Conservation (phyloP, 2,113 vertebrate genomes). For the Zootoca vivipara region DNA sequence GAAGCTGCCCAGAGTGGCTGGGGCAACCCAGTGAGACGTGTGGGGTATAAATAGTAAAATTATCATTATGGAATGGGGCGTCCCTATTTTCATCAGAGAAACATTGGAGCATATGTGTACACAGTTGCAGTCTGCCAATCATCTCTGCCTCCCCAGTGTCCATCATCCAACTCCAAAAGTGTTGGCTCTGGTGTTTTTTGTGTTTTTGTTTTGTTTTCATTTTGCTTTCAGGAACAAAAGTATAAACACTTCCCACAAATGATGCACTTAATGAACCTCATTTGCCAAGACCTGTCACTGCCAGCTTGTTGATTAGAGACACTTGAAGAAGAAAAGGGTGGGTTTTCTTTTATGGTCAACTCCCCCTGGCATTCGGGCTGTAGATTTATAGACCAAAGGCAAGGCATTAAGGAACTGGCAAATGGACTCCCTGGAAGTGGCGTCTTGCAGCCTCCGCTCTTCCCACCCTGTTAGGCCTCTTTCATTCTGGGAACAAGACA, state of each 20-base stretch:
- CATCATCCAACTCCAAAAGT: too few relatives aligned
- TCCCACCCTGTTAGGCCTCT: background rate
- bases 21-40: too few relatives aligned
- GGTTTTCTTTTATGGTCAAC: background rate
- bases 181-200: background rate
- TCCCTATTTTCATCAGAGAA: too few relatives aligned
- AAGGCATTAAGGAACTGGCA: background rate
- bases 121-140: background rate
- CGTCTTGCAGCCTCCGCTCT: background rate
- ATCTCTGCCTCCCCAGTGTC: background rate
- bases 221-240: slow-evolving; percentile 2
- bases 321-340: background rate
- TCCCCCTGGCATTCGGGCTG: too few relatives aligned
- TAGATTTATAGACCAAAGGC: background rate
- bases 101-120: too few relatives aligned
- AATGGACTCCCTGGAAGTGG: background rate
- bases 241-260: slow-evolving; percentile 18
- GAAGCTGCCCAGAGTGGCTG: too few relatives aligned
- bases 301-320: background rate
- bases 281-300: slow-evolving; percentile 11
- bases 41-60: too few relatives aligned
- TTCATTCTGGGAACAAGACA: background rate
- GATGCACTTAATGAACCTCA: slow-evolving; percentile 21
- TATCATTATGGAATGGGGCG: too few relatives aligned
- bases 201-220: background rate